Percentiles rank a stretch among this genome's conserved stretches.
phyloP scores from a whole-genome alignment of 2,797 vertebrate species.

The Tragopan temminckii region DNA sequence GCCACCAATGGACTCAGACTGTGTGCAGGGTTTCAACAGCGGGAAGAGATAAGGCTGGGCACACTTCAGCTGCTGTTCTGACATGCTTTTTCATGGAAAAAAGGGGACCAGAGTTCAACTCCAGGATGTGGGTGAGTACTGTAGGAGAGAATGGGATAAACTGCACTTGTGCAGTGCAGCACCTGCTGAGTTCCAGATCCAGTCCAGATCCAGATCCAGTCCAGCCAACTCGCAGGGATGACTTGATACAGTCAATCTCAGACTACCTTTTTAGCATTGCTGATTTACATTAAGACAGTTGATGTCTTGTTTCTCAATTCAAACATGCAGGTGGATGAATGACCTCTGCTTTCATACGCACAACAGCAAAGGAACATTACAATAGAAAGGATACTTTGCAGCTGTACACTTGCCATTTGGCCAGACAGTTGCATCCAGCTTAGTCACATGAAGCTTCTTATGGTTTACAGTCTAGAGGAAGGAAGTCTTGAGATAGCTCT shows the following conservation, averaged over 20 bases:
- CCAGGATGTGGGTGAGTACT: background rate
- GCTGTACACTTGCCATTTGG: background rate
- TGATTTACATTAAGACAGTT: background rate
- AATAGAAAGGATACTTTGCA: background rate
- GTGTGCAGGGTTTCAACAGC: background rate
- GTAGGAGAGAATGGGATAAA: background rate
- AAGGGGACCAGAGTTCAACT: background rate
- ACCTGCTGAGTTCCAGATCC: background rate
- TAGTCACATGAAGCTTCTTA: constrained; percentile 41
- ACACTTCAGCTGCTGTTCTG: background rate
- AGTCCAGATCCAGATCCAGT: background rate
- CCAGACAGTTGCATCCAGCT: background rate
- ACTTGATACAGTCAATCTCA: background rate
- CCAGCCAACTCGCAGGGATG: background rate
- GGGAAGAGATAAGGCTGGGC: background rate
- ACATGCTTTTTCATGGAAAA: background rate
- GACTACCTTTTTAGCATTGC: background rate
- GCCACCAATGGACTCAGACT: background rate
- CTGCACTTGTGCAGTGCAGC: background rate
- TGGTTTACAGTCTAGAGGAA: background rate
- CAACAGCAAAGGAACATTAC: background rate
- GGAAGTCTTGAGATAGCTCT: constrained; percentile 29
- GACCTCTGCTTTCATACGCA: background rate
- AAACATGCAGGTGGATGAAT: background rate
- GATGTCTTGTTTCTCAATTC: background rate